Evolutionary conservation across 2,888 invertebrate genomes (phyloP).

Genomic region (Caenorhabditis plicata): DNA sequence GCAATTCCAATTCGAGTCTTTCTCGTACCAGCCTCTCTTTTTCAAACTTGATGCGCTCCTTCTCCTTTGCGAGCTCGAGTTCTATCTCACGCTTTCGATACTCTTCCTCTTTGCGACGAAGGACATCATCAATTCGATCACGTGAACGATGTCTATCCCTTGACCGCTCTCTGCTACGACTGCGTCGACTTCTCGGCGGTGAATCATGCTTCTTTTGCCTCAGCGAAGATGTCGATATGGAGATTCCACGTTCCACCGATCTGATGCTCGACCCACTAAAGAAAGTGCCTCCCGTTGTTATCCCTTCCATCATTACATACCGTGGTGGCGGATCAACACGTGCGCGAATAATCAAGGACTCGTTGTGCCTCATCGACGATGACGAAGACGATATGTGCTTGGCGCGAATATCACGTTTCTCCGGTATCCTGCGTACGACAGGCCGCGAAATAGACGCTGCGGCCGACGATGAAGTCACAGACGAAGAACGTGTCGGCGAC

Average conservation of each 20-base stretch:
- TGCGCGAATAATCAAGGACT: conserved; percentile 23
- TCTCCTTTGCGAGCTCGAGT: conserved; percentile 68
- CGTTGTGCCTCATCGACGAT: neutral
- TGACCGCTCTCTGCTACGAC: neutral
- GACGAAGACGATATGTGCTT: neutral
- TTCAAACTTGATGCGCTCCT: conserved; percentile 71
- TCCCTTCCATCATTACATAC: conserved; percentile 3
- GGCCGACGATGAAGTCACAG: no score
- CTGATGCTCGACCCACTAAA: conserved; percentile 5
- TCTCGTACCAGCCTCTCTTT: conserved; percentile 85
- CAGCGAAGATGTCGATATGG: conserved; percentile 24
- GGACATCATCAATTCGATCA: no score
- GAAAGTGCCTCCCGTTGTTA: neutral
- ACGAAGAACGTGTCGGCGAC: conserved; percentile 1
- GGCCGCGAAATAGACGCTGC: no score
- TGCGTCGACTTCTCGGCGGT: neutral
- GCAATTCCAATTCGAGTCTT: conserved; percentile 79
- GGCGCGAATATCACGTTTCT: conserved; percentile 1
- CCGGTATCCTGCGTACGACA: no score
- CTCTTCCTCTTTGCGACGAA: conserved; percentile 80
- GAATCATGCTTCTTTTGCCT: conserved; percentile 3
- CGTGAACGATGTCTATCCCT: conserved; percentile 44
- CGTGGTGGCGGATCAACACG: conserved; percentile 16
- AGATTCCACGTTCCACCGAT: conserved; percentile 15
- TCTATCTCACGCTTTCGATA: conserved; percentile 83